Evolutionary conservation across 1,140 invertebrate species (phyloP), one percentile per base, ranked within the genome.

Genomic region (Samia ricini): DNA sequence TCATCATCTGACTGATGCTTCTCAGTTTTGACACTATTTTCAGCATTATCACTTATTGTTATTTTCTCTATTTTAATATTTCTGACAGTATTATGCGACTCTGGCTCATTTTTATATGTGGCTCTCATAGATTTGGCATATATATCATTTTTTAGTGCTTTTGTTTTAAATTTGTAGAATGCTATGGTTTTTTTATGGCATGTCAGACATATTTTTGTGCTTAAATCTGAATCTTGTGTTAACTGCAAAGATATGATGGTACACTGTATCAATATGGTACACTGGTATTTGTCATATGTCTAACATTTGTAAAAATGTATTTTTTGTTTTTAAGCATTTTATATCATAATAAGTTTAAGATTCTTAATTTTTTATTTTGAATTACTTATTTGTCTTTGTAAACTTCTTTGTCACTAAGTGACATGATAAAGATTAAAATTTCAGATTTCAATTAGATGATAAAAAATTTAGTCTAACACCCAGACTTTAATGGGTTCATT

Each of bases 81-180:
- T 56, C 55, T 54, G 63, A 80, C 71, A n/a, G 66, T 65, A 61
- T 74, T 76, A 26, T 29, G 49, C 52, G 62, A 10, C 1, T 18
- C 22, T 18, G 65, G 5, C n/a, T 66, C 58, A 23, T 61, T 22
- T 1, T 57, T 20, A 20, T 12, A 19, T 36, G 26, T 20, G 1
- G 21, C 2, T 1, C 21, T 20, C 18, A 42, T 19, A 7, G 57
- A 56, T 57, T 56, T 72, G 21, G 80, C 68, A 63, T 83, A 84
- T 18, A 70, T 42, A 69, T 87, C 74, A 66, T 63, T 85, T 67
- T 77, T 77, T 57, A 75, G 33, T 36, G 79, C 81, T 56, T 78
- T 55, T 6, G 56, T 63, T 65, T 87, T 87, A 62, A 87, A 87
- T 50, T 79, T 71, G 60, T 84, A 71, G 54, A 79, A 84, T 18